These are phyloP conservation scores for Stegostoma tigrinum DNA, from an alignment of 2,113 vertebrate genomes.

Conservation along the genomic window DNA sequence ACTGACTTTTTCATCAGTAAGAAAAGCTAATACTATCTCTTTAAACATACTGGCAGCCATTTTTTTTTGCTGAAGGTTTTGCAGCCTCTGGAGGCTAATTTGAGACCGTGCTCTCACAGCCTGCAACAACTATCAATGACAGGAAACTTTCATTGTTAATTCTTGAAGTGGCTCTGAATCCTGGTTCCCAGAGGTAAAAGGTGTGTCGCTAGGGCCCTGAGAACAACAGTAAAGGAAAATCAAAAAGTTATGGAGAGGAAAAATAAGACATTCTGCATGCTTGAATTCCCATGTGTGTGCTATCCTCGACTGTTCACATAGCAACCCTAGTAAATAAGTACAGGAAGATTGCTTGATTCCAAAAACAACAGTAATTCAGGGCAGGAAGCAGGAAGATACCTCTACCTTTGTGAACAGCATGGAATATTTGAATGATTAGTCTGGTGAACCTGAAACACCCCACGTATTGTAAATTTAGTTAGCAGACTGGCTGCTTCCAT, in stretches of 20 bases:
- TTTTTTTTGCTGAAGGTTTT: neutral
- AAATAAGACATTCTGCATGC: neutral
- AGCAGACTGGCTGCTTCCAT: slow-evolving; percentile 30
- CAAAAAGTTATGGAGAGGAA: neutral
- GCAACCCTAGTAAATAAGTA: slow-evolving; percentile 35
- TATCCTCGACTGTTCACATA: slow-evolving; percentile 20
- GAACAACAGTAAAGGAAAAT: slow-evolving; percentile 19
- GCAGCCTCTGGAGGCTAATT: neutral
- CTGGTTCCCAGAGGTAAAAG: neutral
- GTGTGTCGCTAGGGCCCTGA: neutral
- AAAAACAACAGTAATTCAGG: slow-evolving; percentile 36
- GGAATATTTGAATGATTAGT: slow-evolving; percentile 37
- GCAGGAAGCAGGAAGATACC: slow-evolving; percentile 38
- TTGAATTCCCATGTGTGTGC: slow-evolving; percentile 14
- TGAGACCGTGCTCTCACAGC: neutral
- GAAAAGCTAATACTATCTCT: neutral
- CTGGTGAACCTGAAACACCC: slow-evolving; percentile 24
- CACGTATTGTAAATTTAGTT: slow-evolving; percentile 7
- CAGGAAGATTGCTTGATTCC: slow-evolving; percentile 27
- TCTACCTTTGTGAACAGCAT: slow-evolving; percentile 35
- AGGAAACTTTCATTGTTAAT: slow-evolving; percentile 13
- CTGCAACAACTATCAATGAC: slow-evolving; percentile 19
- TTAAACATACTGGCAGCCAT: neutral
- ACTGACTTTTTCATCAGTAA: neutral
- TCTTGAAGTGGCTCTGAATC: neutral